Base-by-base conservation (phyloP, 2,888 invertebrate genomes). In the Drosophila anceps region DNA sequence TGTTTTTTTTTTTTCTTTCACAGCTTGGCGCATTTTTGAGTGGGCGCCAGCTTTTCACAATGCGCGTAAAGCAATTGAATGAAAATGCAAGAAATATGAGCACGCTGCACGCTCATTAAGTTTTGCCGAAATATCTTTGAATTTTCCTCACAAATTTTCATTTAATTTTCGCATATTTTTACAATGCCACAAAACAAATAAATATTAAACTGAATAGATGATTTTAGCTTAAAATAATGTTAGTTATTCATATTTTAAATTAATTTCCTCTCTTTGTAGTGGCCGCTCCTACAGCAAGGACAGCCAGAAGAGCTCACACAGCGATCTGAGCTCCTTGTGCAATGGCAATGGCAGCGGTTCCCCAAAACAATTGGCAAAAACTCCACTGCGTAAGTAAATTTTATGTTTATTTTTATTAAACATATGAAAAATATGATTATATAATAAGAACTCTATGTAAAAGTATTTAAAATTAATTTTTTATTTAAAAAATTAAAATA, bases 251-350 rank as follows among this genome's bases (percentile, higher is more conserved):
- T 66, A 1, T 12, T 46, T 43, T 1, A 18, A 1, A 4, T 50
- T 51, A 48, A 53, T 24, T 53, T 57, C 20, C 39, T 82, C 75
- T 64, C 53, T 90, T 91, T 91, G 41, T 91, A 93, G 93, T 72
- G 93, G 92, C 61, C 92, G 92, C 64, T 92, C 93, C 65, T 93
- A 94, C 82, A 94, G 94, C 91, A 94, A 95, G 92, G 94, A 94
- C 93, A 94, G 94, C 90, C 94, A 94, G 89, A 94, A 96, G 91
- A 96, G 96, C 91, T 96, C 96, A 1, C 94, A 96, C 91, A 96
- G 96, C 88, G 96, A 96, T 92, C 94, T 96, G 87, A 94, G 94
- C 90, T 94, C 94, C 89, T 93, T 82, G 63, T 77, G 77, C 10
- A 94, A 94, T 74, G 86, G 84, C 69, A 48, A 48, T 29, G 48